These are phyloP conservation scores for Mycalesis mineus DNA, from an alignment of 2,888 invertebrate genomes.

Conservation along the genomic window DNA sequence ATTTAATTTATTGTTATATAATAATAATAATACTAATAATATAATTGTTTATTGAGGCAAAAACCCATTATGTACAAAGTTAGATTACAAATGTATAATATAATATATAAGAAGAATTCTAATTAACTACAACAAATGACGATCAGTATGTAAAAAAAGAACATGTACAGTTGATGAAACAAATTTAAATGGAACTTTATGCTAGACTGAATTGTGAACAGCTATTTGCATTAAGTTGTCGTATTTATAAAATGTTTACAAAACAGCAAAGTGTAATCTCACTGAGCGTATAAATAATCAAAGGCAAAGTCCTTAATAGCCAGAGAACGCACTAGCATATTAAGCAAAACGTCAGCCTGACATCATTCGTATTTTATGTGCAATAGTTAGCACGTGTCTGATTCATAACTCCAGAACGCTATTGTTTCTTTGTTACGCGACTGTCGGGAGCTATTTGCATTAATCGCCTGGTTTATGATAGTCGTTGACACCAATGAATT, in stretches of 20 bases:
- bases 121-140: no score
- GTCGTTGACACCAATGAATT: conserved; percentile 42
- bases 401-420: conserved; percentile 46
- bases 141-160: no score
- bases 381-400: conserved; percentile 37
- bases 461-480: conserved; percentile 60
- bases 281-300: neutral
- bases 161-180: no score
- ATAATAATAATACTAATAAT: no score
- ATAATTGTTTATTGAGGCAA: no score
- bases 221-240: no score
- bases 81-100: no score
- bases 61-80: no score
- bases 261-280: neutral
- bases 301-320: conserved; percentile 1
- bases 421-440: conserved; percentile 61
- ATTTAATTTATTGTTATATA: no score
- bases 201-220: no score
- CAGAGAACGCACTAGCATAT: conserved; percentile 10
- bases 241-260: neutral
- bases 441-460: conserved; percentile 48
- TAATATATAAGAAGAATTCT: no score
- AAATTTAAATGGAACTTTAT: no score
- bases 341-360: conserved; percentile 13
- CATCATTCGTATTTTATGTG: conserved; percentile 21